These are phyloP conservation scores for Ovis aries DNA, from an alignment of 2,113 vertebrate species.

Conservation along the genomic window ARS-UI_Ramb_v3.0 NC_056076.1:55272501-55273000, in stretches of 20 bases:
- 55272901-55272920: background rate
- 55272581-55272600: constrained; percentile 57
- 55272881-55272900: background rate
- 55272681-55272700: background rate
- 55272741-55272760: background rate
- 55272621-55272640: constrained; percentile 54
- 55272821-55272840: background rate
- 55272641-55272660: background rate
- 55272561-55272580: constrained; percentile 55
- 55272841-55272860: background rate
- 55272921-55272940: constrained; percentile 6
- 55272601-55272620: constrained; percentile 64
- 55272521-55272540: constrained; percentile 64
- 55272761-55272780: background rate
- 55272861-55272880: background rate
- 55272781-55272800: background rate
- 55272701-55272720: constrained; percentile 15
- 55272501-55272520: constrained; percentile 29
- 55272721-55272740: background rate
- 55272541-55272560: constrained; percentile 38
- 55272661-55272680: constrained; percentile 36
- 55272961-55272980: constrained; percentile 18
- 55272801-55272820: background rate
- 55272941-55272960: background rate
- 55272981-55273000: background rate